These are phyloP conservation scores for Aphelinus certus DNA, from an alignment of 1,140 invertebrate genomes.

Conservation along the genomic window DNA sequence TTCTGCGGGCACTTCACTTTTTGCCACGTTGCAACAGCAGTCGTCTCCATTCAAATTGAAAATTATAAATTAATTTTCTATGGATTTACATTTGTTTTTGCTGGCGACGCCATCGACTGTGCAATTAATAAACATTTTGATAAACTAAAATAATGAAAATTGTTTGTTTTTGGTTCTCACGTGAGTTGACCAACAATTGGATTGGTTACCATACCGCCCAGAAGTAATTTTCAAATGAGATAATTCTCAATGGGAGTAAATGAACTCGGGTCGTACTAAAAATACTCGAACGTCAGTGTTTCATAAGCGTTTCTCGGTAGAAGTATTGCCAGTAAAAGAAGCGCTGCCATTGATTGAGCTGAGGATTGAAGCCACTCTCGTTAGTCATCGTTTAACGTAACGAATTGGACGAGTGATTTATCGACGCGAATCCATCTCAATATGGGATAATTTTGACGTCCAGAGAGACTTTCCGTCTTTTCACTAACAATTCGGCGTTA, in stretches of 20 bases:
- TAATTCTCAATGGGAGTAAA: not conserved
- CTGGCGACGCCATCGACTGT: too few relatives aligned
- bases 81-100: too few relatives aligned
- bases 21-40: too few relatives aligned
- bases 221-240: too few relatives aligned
- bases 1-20: not conserved
- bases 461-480: not conserved
- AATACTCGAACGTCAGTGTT: not conserved
- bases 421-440: not conserved
- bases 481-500: not conserved
- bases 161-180: too few relatives aligned
- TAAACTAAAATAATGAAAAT: too few relatives aligned
- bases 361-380: conserved; percentile 17
- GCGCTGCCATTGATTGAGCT: conserved; percentile 27
- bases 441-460: conserved; percentile 12
- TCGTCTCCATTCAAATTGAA: too few relatives aligned
- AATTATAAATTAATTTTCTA: too few relatives aligned
- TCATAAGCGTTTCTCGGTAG: conserved; percentile 30
- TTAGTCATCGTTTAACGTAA: conserved; percentile 54
- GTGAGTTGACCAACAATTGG: too few relatives aligned
- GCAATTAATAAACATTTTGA: too few relatives aligned
- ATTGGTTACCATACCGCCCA: too few relatives aligned
- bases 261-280: not conserved
- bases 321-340: conserved; percentile 35
- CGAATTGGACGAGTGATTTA: conserved; percentile 56